Base-by-base conservation (phyloP, 2,797 vertebrate species). In the Galagoides demidoff region DNA sequence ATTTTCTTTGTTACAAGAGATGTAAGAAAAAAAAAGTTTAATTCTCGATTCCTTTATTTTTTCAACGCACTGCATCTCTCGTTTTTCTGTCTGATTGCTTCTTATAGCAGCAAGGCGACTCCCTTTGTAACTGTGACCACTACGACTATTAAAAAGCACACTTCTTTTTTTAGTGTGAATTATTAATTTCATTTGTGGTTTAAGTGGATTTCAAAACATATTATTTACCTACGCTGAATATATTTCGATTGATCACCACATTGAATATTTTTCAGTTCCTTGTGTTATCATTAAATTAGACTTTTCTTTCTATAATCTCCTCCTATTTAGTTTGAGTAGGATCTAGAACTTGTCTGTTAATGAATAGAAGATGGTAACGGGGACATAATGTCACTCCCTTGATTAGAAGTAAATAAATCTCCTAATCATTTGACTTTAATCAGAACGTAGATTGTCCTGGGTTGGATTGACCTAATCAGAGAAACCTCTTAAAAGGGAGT, bases 271-370 rank as follows among this genome's bases (percentile, higher is more conserved):
- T 13, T 83, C 31, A 68, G 49, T 55, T 68, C 7, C 34, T 94
- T 34, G 34, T 34, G 70, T 91, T 76, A 76, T 86, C 86, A 78
- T 86, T 83, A 92, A 83, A 61, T n/a, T n/a, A 90, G 34, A 59
- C 27, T 66, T 66, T n/a, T 29, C 31, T 66, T 66, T 66, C 64
- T 66, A 1, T 66, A 55, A 92, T 85, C 20, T 59, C 17, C 2
- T 85, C 12, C 23, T 12, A 20, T 77, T 78, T 37, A 88, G 16
- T 89, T 87, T 82, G 17, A 27, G 79, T 78, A 92, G 13, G 27
- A 66, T 5, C 5, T 64, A 7, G 29, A 83, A 74, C 22, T 68
- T 78, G 43, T 19, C 89, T 49, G 71, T 11, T 66, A 66, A 66
- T n/a, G 31, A 66, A n/a, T 66, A n/a, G 63, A 57, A 95, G 79